phyloP scores from a whole-genome alignment of 2,888 invertebrate species.

The Dicyrtoma fusca region DNA sequence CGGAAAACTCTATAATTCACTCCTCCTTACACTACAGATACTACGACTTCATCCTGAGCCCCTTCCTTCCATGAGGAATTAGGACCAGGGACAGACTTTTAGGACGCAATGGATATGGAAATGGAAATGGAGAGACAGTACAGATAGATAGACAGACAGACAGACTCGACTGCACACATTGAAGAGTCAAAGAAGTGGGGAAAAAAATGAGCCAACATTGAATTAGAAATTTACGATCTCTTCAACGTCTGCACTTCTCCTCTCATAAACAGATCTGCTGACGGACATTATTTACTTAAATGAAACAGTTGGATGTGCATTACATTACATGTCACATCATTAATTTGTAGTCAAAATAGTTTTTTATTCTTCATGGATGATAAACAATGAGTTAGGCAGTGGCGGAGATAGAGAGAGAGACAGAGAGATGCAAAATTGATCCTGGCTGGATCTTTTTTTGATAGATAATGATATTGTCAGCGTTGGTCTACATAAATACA shows the following conservation, averaged over 20 bases:
- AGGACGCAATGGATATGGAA: too few relatives aligned
- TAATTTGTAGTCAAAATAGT: constrained; percentile 40
- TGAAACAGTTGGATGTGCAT: constrained; percentile 39
- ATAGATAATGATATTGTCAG: constrained; percentile 18
- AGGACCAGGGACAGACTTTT: too few relatives aligned
- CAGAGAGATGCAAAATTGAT: constrained; percentile 13
- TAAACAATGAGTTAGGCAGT: constrained; percentile 11
- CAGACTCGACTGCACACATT: neutral
- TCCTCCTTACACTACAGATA: neutral
- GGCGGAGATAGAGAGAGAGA: neutral
- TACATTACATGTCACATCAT: constrained; percentile 34
- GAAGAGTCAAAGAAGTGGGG: neutral
- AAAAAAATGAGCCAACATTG: neutral
- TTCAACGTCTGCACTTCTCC: constrained; percentile 39
- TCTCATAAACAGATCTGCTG: constrained; percentile 39
- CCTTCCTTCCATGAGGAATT: too few relatives aligned
- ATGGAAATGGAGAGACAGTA: too few relatives aligned
- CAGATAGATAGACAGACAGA: neutral
- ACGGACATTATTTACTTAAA: constrained; percentile 39
- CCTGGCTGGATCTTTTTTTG: constrained; percentile 2
- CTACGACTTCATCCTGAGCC: too few relatives aligned
- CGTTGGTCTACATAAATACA: neutral
- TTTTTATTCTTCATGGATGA: constrained; percentile 29
- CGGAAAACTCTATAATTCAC: too few relatives aligned
- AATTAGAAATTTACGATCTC: constrained; percentile 37